Base-by-base conservation (phyloP, 2,113 vertebrate genomes). In the Cebidichthys violaceus region DNA sequence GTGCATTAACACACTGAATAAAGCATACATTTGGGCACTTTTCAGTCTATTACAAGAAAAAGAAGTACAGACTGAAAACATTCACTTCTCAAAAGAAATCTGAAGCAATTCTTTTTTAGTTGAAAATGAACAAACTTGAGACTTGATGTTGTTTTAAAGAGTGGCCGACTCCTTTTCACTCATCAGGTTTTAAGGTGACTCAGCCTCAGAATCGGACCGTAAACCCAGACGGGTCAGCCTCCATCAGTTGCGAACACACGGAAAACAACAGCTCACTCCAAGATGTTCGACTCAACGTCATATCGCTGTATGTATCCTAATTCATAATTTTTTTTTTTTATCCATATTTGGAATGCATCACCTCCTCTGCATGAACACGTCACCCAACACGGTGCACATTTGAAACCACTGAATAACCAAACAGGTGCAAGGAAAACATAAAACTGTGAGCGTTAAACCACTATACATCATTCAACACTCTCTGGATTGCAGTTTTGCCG, bases 221-320 rank as follows among this genome's bases (percentile, higher is more conserved):
- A 0, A 81, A 79, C 71, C 65, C 10, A 5, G 78, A 87, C 3
- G 41, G n/a, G 1, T 45, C 8, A 0, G 59, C 18, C 5, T n/a
- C 8, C 0, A 82, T 92, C 82, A 67, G 37, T 75, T 92, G 91
- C 45, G 66, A 86, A n/a, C 76, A 85, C 61, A 41, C 0, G 0
- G 45, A 39, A 1, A 1, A 37, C 0, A 4, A 0, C 4, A 0
- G 0, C 11, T 9, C 0, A 0, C n/a, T 88, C 1, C 0, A 2
- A 24, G 91, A 90, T 14, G 65, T 82, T 33, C 83, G 50, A 50
- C 89, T 92, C 41, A n/a, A 59, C 33, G 5, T 13, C 2, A 0
- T 52, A 0, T 9, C 14, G 0, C 0, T 0, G 86, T 82, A 61
- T 1, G 82, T 84, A 20, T 43, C 41, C 1, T 35, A 1, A 24